A percentile compares a stretch with the other conserved stretches of the same genome.
Evolutionary conservation across 2,797 vertebrate genomes (phyloP).

Genomic region (Smutsia temminckii): DNA sequence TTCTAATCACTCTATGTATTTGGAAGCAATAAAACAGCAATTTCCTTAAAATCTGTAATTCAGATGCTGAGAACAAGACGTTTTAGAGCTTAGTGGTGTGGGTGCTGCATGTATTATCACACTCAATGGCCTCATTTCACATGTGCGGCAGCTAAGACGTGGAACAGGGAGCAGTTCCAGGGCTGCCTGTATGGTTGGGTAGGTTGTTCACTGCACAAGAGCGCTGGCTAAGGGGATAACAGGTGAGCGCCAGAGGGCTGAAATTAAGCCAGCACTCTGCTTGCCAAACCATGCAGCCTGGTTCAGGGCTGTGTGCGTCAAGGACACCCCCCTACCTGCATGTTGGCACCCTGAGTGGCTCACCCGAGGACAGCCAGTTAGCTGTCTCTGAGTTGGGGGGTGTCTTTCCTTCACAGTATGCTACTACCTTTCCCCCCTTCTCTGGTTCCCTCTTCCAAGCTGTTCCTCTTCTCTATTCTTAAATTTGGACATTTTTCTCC

Average conservation of each 20-base stretch:
- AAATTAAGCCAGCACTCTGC: background rate
- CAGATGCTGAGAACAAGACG: slow-evolving; percentile 72
- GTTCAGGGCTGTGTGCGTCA: background rate
- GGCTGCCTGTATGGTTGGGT: background rate
- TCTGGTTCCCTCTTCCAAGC: background rate
- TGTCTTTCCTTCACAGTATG: background rate
- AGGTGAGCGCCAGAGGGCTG: background rate
- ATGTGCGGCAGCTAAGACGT: background rate
- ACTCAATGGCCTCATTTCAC: slow-evolving; percentile 36
- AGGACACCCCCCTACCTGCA: no score
- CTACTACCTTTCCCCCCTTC: background rate
- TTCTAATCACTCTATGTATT: slow-evolving; percentile 73
- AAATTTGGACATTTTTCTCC: background rate
- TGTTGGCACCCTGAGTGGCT: background rate
- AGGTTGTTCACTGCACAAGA: background rate
- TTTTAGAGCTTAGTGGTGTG: slow-evolving; percentile 60
- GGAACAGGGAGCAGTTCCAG: background rate
- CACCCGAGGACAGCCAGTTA: background rate
- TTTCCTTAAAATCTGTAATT: slow-evolving; percentile 78
- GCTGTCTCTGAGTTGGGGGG: no score
- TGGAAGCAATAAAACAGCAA: slow-evolving; percentile 77
- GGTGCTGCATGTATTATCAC: slow-evolving; percentile 52
- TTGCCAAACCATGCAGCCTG: background rate
- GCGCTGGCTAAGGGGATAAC: background rate
- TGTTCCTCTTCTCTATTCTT: background rate